Evolutionary conservation across 2,888 invertebrate species (phyloP), one percentile per base, ranked within the genome.

Genomic region (Rhamphomyia laevipes): DNA sequence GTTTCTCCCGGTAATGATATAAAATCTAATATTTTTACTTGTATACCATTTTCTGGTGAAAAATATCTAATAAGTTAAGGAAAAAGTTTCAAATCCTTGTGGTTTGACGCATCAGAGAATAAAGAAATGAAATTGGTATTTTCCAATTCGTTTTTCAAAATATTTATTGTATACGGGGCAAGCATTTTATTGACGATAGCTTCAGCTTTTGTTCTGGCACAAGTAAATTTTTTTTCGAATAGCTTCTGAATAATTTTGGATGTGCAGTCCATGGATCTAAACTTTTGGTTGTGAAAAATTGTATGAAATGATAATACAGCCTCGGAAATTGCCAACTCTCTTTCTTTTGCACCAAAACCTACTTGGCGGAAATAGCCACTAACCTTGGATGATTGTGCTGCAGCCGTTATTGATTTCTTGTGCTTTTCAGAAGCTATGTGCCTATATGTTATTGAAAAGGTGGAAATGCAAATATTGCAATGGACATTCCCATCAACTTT

Each of bases 291-390:
- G 31, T 48, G 44, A 31, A 30, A 37, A 27, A 48, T 43, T 9
- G 47, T 38, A 23, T 48, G 47, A 37, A 48, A 48, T n/a, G 44
- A 30, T 17, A 48, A 48, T 43, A 43, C 31, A 23, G 43, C 47
- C 30, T 43, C 42, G 15, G 42, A 13, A 33, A 47, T 43, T 11
- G 23, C 35, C 31, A 37, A 31, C 31, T 44, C 40, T 43, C 38
- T 44, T 44, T 43, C 44, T 40, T 41, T 16, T 23, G 40, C 40
- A 17, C 38, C 11, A 44, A 44, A 40, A 31, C 16, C 35, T 13
- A 13, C n/a, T 35, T 35, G 4, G 4, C n/a, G 9, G n/a, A n/a
- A 35, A 35, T 35, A 35, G n/a, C 2, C 13, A 13, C 4, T 35
- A 35, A 35, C n/a, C n/a, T 35, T 35, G 35, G 35, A n/a, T 10